Evolutionary conservation across 2,888 invertebrate species (phyloP), one percentile per base, ranked within the genome.

Genomic region (Drosophila mettleri): DNA sequence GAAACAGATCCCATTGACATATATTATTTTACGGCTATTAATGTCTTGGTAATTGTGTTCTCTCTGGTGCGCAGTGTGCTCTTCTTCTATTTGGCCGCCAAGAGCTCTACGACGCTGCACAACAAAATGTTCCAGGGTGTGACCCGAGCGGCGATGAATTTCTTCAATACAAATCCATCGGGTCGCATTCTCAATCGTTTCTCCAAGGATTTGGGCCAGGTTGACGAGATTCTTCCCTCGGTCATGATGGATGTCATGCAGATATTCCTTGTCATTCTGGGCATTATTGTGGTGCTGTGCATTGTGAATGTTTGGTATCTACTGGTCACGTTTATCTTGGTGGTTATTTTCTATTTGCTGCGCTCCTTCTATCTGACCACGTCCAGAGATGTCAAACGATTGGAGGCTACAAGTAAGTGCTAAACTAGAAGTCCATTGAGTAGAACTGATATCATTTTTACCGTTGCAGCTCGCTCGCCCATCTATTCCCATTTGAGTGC

Each of bases 401-500:
- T 96, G 89, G 96, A 96, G 93, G 96, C 96, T 91, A 94, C 95
- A 91, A 96, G 96, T 96, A 93, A 95, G 96, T 95, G 10, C n/a
- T 12, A 2, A 1, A 12, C 8, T 7, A 24, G 5, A 12, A 18
- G 18, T 52, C 10, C 7, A 24, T 12, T 9, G 3, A 0, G 3
- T 31, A 12, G 8, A 16, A 12, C 16, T 5, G 12, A 10, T 3
- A 2, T 54, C 1, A 41, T 16, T 1, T 22, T 16, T 1, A 1
- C 12, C 29, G 43, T 22, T 8, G 10, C 95, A n/a, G 96, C 97
- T 72, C 95, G 98, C 66, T 98, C 98, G 85, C 99, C 99, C 0
- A 97, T 99, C n/a, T 99, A 98, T 93, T 96, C 97, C 2, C 98
- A 98, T 90, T 93, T 99, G 85, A 97, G 96, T 89, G 96, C 98